Evolutionary conservation across 1,140 invertebrate genomes (phyloP), one percentile per base, ranked within the genome.

Genomic region (Aphelinus certus): DNA sequence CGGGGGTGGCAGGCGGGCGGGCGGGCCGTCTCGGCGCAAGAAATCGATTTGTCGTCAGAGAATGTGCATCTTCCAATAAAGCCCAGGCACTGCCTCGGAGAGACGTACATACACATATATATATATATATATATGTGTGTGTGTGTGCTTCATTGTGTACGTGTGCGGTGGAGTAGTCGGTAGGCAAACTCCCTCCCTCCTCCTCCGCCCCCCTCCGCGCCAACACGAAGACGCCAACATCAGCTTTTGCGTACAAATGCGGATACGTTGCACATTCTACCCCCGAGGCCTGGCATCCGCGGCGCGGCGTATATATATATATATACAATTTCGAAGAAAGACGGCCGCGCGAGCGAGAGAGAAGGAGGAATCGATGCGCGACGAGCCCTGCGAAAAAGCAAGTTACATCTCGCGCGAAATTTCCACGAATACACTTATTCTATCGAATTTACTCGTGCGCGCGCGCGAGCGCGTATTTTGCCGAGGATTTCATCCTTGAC

Each of bases 231-330:
- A 65, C 46, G 47, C n/a, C 62, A 72, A 65, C 55, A 65, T 65
- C 53, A 72, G 62, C 56, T 73, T 67, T 73, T 47, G 55, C 64
- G 47, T 67, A 67, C 48, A 67, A 66, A 67, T 73, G 48, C 64
- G 56, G 56, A 67, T 66, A 42, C 64, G 56, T 67, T 58, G 64
- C 64, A 61, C 48, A 61, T 67, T 65, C 49, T 58, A 63, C 7
- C 49, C 61, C 6, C n/a, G 9, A 48, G 51, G 53, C 70, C 65
- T 72, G 70, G 62, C n/a, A 57, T 56, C 61, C 43, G 26, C 45
- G 26, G 26, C 48, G 45, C 49, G 26, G 26, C 5, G 45, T 62
- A 58, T 69, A 26, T 26, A 26, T 26, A 26, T 26, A 26, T 26
- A 26, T 26, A 26, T 26, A 26, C 26, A 63, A 63, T 46, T 60